Evolutionary conservation across 2,113 vertebrate species (phyloP), one percentile per base, ranked within the genome.

Genomic region (Mustela lutreola): DNA sequence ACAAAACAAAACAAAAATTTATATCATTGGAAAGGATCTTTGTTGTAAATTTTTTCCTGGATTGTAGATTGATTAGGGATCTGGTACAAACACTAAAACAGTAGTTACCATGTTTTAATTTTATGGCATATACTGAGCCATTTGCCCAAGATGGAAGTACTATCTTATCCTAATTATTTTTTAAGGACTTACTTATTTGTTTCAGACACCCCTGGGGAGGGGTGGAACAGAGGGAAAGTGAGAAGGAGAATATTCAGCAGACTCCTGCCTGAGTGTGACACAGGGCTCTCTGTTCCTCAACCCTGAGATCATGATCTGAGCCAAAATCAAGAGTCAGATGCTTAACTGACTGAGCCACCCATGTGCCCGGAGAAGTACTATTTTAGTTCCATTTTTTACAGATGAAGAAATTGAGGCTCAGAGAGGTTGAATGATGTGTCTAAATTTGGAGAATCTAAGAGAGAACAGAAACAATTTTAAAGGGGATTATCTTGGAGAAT

Each of bases 361-460:
- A 19, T 18, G 67, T 4, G 67, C 67, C 67, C 0, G 7, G 14
- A 48, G 33, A 88, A 85, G 70, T 56, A 73, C 31, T 65, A 19
- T 73, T 89, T 84, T 83, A 84, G 22, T 71, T 84, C 24, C 2
- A 14, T 45, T 75, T 91, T 91, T 58, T 81, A 67, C 31, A 86
- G 60, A 58, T 92, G 84, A 95, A 95, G 39, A 88, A 71, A 92
- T 71, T 70, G 78, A 83, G n/a, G 21, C 89, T 53, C 21, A 36
- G 33, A 36, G 4, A 88, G 14, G 10, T 92, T 50, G 79, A 91
- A 33, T 14, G 4, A 70, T 76, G n/a, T 95, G 16, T 89, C 18
- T 91, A 89, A 58, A 62, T 56, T 85, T 78, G 33, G 67, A 65
- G 63, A 63, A 63, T 90, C 26, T 73, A 50, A 91, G 58, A 24